phyloP scores from a whole-genome alignment of 2,113 vertebrate species.

The Trogon surrucura region DNA sequence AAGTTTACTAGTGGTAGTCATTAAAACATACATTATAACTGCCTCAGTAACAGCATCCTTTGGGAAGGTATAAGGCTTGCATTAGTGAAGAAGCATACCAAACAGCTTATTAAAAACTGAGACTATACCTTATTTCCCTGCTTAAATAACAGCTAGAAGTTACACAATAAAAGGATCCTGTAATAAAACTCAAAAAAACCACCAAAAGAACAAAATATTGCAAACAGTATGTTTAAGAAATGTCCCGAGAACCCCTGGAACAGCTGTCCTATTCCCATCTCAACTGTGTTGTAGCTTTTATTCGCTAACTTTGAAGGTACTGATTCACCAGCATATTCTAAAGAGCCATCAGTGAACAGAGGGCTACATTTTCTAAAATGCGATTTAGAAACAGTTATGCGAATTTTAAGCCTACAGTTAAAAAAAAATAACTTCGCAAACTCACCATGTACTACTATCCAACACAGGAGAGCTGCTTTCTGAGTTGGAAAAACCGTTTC shows the following conservation, averaged over 20 bases:
- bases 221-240: slow-evolving; percentile 16
- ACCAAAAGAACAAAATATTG: slow-evolving; percentile 29
- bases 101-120: slow-evolving; percentile 63
- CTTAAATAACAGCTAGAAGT: slow-evolving; percentile 60
- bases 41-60: slow-evolving; percentile 22
- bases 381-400: neutral
- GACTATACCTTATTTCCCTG: slow-evolving; percentile 53
- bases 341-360: neutral
- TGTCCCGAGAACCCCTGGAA: neutral
- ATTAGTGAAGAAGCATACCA: slow-evolving; percentile 28
- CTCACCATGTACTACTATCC: neutral
- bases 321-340: slow-evolving; percentile 22
- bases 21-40: neutral
- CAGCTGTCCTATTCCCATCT: neutral
- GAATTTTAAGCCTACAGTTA: neutral
- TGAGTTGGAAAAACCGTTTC: neutral
- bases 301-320: slow-evolving; percentile 51
- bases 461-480: neutral
- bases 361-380: slow-evolving; percentile 8
- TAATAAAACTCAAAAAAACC: slow-evolving; percentile 44
- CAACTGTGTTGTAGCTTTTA: slow-evolving; percentile 12
- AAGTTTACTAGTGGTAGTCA: neutral
- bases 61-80: slow-evolving; percentile 13
- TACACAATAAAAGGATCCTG: slow-evolving; percentile 34
- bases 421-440: neutral